Base-by-base conservation (phyloP, 2,797 vertebrate genomes). In the Sparus aurata region DNA sequence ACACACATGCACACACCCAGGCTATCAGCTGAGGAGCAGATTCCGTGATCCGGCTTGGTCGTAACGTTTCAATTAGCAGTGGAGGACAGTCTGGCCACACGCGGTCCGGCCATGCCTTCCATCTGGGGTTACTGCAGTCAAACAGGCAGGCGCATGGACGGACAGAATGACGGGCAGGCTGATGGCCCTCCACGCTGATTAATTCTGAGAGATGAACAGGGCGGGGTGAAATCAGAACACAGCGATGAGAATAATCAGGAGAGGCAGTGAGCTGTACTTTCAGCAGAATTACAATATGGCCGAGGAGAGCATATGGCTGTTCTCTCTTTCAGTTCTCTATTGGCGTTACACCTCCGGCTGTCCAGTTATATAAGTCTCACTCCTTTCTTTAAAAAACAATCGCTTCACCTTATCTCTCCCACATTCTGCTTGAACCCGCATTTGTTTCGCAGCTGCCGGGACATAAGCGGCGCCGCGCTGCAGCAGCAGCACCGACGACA, bases 21-120 rank as follows among this genome's bases (percentile, higher is more conserved):
- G 46, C 30, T 47, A 46, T 69, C 60, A 75, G 71, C 73, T 71
- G 77, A 84, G 75, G 34, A 80, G 70, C 79, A 80, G 75, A 84
- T 84, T 88, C 80, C 68, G 73, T 82, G 89, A 83, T 90, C 90
- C 75, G 81, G 85, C 55, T 83, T 91, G 91, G 78, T 93, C 63
- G 62, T 86, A 90, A 92, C 71, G 76, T 92, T 93, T 94, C 91
- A 94, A 93, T 94, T 94, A 93, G 93, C 91, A 79, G 73, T 80
- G 59, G 85, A 92, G 92, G 89, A 91, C 90, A 87, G 89, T 73
- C 90, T 90, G 91, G 90, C 89, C 90, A 69, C 87, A 92, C 87
- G 75, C 85, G 79, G 86, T 85, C 62, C 30, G 85, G 84, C 85
- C 83, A 66, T 69, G 81, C 63, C 84, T 89, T 78, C 89, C 90